These are phyloP conservation scores for Orthonyx spaldingii DNA, from an alignment of 2,113 vertebrate genomes.

Conservation along the genomic window DNA sequence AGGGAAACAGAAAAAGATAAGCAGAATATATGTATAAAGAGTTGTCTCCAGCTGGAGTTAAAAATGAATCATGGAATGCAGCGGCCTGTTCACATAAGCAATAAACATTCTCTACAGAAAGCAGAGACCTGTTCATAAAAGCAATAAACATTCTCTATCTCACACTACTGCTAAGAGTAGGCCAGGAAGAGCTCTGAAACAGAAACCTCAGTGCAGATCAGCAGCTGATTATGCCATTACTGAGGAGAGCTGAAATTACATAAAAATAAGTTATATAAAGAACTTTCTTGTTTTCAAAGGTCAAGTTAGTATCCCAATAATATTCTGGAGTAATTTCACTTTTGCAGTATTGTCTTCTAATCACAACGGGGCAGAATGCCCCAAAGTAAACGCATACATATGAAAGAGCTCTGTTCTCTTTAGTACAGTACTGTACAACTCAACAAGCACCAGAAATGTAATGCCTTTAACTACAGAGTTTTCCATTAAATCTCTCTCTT, in stretches of 20 bases:
- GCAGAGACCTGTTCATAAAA: not conserved
- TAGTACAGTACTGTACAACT: not conserved
- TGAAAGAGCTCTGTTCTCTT: not conserved
- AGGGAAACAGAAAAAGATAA: not conserved
- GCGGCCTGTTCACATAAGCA: not conserved
- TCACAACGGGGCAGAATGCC: not conserved
- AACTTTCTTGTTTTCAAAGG: not conserved
- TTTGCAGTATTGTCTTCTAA: not conserved
- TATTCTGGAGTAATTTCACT: not conserved
- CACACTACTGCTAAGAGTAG: not conserved
- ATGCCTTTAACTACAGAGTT: not conserved
- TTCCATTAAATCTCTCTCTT: not conserved
- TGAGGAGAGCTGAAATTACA: not conserved
- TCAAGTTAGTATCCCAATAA: not conserved
- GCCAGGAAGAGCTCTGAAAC: not conserved
- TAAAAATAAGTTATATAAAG: not conserved
- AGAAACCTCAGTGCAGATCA: not conserved
- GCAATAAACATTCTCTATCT: not conserved
- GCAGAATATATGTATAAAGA: not conserved
- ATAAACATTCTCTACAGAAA: not conserved
- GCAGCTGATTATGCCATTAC: not conserved
- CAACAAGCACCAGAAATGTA: not conserved
- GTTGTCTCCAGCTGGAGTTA: not conserved
- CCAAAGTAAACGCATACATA: not conserved
- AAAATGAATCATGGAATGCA: not conserved